These are phyloP conservation scores for sheep (Ovis aries) DNA, from an alignment of 2,113 vertebrate species.

Conservation along the genomic window DNA sequence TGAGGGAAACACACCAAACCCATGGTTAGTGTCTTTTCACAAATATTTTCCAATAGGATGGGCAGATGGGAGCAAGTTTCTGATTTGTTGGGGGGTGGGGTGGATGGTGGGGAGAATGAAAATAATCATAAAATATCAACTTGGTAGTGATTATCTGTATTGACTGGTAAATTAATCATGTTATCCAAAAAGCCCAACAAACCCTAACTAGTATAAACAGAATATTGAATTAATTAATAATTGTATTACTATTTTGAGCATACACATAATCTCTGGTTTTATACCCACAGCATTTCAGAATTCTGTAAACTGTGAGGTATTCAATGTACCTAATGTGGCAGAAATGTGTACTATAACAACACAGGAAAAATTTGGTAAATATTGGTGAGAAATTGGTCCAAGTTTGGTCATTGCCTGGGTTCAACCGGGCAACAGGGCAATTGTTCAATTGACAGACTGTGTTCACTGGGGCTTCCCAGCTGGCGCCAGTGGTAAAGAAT, in stretches of 20 bases:
- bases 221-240: conserved; percentile 67
- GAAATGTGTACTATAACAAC: not conserved
- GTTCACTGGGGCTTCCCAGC: not conserved
- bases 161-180: conserved; percentile 57
- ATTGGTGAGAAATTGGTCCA: not conserved
- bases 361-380: not conserved
- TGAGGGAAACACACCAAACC: not conserved
- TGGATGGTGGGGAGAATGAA: not conserved
- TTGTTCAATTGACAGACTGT: not conserved
- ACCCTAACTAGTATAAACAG: conserved; percentile 67
- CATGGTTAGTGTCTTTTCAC: not conserved
- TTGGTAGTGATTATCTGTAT: conserved; percentile 44
- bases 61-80: not conserved
- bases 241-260: conserved; percentile 62
- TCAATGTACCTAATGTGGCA: conserved; percentile 74
- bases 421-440: not conserved
- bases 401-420: not conserved
- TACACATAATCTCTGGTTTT: conserved; percentile 68
- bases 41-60: not conserved
- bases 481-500: not conserved
- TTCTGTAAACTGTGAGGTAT: conserved; percentile 81
- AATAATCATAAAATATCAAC: conserved; percentile 59
- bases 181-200: conserved; percentile 54
- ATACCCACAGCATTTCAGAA: conserved; percentile 69
- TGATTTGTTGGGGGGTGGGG: not conserved